Conservation (phyloP, 2,797 vertebrate genomes). For the Lagorchestes hirsutus region DNA sequence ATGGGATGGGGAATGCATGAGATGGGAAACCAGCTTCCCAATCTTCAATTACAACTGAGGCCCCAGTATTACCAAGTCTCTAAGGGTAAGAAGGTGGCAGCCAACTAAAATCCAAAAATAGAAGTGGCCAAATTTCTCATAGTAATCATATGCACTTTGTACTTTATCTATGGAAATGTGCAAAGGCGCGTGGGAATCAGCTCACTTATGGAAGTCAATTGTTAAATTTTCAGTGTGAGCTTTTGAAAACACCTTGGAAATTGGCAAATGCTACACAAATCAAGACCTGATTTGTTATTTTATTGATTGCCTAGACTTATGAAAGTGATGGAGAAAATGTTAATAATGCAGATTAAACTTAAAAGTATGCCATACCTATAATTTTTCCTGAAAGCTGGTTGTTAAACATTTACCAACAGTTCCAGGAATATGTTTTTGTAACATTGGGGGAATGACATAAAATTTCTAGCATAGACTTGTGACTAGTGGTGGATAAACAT, state of each 20-base stretch:
- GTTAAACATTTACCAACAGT: background rate
- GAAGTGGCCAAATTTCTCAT: background rate
- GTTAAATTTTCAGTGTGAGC: background rate
- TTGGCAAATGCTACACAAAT: background rate
- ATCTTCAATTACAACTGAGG: background rate
- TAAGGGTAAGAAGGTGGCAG: background rate
- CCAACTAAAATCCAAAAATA: background rate
- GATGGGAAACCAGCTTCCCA: background rate
- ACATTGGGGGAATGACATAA: background rate
- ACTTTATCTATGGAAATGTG: too few species aligned
- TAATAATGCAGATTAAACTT: background rate
- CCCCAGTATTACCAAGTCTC: background rate
- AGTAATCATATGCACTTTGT: background rate
- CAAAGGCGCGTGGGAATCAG: background rate
- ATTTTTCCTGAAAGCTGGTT: background rate
- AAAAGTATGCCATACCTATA: background rate
- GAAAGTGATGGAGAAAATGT: background rate
- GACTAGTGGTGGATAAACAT: too few species aligned
- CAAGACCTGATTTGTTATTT: background rate
- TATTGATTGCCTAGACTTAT: background rate
- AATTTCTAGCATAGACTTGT: background rate
- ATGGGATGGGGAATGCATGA: background rate
- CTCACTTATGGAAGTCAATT: background rate
- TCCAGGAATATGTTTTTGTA: background rate
- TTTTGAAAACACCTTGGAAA: background rate